Evolutionary conservation across 2,888 invertebrate genomes (phyloP), one percentile per base, ranked within the genome.

Genomic region (Nematopogon swammerdamellus): DNA sequence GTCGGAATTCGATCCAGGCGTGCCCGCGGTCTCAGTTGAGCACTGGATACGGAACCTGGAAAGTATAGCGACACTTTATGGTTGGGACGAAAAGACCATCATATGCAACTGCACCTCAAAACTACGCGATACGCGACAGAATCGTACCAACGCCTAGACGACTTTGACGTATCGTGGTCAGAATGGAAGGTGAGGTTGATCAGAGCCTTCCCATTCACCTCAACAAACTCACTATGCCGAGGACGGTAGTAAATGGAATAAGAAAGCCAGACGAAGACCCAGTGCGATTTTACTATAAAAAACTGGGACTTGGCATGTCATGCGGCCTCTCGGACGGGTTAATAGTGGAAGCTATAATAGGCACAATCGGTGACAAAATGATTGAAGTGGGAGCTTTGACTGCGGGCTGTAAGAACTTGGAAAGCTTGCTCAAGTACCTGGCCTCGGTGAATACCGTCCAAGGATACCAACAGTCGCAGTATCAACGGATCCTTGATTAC

Each of bases 21-120:
- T n/a, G n/a, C n/a, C n/a, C n/a, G 11, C 51, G n/a, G 48, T 55
- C 1, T 51, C 57, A 6, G 50, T 56, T 25, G 52, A 51, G 42
- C 55, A 53, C n/a, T 58, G 58, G 58, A 50, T 57, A 10, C 20
- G 53, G n/a, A 58, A 54, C 46, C 43, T 58, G 20, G 58, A 57
- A 19, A 49, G 50, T 44, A 49, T 49, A n/a, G 52, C 54, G 43
- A 53, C 47, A 8, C 52, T 56, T 49, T 52, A 54, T 51, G 53
- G 51, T n/a, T 58, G 57, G 57, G 54, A 58, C 48, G 54, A 58
- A 30, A 45, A 49, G 6, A 58, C 55, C 5, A 19, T 55, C 10
- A 51, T 58, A 17, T 55, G 56, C 30, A 55, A 57, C 19, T 56
- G 54, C n/a, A 54, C 54, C 4, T 44, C 54, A 20, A 58, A 58